Evolutionary conservation across 2,888 invertebrate species (phyloP).

Genomic region (Cephus pygmeus): DNA sequence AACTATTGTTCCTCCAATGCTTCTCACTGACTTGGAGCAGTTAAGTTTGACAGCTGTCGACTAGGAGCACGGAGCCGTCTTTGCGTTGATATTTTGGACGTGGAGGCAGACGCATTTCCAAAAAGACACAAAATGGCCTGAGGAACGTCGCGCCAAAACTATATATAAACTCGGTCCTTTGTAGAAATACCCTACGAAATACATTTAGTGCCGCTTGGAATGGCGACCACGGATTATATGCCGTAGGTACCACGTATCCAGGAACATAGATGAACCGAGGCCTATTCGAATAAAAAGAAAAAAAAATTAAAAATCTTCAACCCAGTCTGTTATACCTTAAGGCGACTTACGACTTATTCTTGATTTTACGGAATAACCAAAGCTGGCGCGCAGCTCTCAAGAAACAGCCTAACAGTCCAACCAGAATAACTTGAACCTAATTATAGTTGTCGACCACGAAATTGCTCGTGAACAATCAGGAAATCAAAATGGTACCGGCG

Average conservation of each 20-base stretch:
- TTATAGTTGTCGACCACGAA: not conserved
- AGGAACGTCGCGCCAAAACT: constrained; percentile 57
- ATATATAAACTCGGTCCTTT: constrained; percentile 60
- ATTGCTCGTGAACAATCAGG: not conserved
- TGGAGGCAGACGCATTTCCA: constrained; percentile 49
- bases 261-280: not conserved
- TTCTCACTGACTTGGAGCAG: not conserved
- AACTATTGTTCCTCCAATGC: not conserved
- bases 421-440: not conserved
- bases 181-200: constrained; percentile 43
- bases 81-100: constrained; percentile 34
- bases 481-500: not conserved
- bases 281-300: not conserved
- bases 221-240: not conserved
- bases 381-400: not conserved
- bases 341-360: not conserved
- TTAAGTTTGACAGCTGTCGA: not conserved
- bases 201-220: constrained; percentile 15
- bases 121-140: constrained; percentile 55
- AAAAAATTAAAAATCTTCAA: not conserved
- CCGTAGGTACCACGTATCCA: not conserved
- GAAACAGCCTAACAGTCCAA: not conserved
- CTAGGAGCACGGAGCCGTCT: not conserved
- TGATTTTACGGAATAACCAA: not conserved
- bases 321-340: not conserved